phyloP scores from a whole-genome alignment of 2,888 invertebrate genomes.

The Watsonalla cultraria region DNA sequence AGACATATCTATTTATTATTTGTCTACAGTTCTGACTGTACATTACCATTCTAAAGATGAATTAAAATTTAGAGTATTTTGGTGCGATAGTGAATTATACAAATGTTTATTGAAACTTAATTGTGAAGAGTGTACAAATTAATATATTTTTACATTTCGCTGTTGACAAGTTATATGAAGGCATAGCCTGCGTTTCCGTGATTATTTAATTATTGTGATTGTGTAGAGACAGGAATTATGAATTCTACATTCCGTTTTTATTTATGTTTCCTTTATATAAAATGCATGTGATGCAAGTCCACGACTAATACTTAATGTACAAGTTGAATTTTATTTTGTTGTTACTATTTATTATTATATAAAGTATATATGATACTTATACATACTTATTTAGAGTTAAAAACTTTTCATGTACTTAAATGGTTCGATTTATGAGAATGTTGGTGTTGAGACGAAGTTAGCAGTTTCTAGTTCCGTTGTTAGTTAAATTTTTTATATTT shows the following conservation, averaged over 20 bases:
- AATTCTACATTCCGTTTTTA: constrained; percentile 75
- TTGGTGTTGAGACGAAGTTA: constrained; percentile 28
- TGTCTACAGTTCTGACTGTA: constrained; percentile 61
- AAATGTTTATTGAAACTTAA: constrained; percentile 67
- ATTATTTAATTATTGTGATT: constrained; percentile 73
- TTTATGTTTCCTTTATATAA: constrained; percentile 51
- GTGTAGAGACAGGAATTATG: constrained; percentile 71
- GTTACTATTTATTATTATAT: constrained; percentile 41
- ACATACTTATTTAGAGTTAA: constrained; percentile 30
- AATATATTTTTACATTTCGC: constrained; percentile 78
- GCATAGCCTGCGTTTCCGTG: constrained; percentile 73
- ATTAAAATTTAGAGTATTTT: constrained; percentile 67
- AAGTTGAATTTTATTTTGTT: constrained; percentile 46
- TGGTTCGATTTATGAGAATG: constrained; percentile 24
- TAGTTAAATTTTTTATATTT: constrained; percentile 19
- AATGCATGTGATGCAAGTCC: constrained; percentile 75
- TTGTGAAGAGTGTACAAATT: constrained; percentile 74
- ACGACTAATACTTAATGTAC: constrained; percentile 73
- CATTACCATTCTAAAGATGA: constrained; percentile 53
- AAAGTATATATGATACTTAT: constrained; percentile 27
- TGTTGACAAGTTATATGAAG: constrained; percentile 68
- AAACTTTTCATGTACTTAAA: constrained; percentile 51
- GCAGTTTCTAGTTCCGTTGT: constrained; percentile 34
- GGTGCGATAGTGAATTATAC: constrained; percentile 77
- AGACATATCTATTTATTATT: constrained; percentile 54